Base-by-base conservation (phyloP, 2,113 vertebrate genomes). In the Lonchura striata region DNA sequence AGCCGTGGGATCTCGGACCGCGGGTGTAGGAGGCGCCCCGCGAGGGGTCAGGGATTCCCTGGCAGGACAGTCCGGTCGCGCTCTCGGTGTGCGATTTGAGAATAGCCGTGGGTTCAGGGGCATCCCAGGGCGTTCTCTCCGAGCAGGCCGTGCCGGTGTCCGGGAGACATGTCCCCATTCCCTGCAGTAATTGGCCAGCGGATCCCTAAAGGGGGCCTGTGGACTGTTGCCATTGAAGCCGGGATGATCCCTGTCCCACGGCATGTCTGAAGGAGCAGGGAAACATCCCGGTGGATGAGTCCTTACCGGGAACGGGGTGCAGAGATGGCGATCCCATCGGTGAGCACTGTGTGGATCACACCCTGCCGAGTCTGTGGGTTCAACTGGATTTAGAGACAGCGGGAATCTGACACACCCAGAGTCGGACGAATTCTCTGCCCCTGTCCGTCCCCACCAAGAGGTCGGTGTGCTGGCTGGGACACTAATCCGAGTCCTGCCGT, bases 1-100 rank as follows among this genome's bases (percentile, higher is more conserved):
- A 23, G 9, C 24, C 12, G 9, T 1, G 37, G 11, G 15, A 5
- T 8, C 1, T 7, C 19, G 53, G 7, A 9, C 5, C 7, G 18
- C 17, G n/a, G 18, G 23, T 22, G 28, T 7, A 4, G 23, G n/a
- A 17, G 18, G 16, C 2, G 28, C 14, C 10, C 4, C 12, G 9
- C 20, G 35, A 24, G 16, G 13, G 8, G 1, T 25, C 31, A 10
- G 33, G 31, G 20, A 7, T 16, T 19, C 16, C 16, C 31, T 5
- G 10, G 5, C 37, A 20, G 25, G 25, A 6, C 25, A 21, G 25
- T 14, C 16, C 5, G 7, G 13, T 8, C 4, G 25, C 16, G 46
- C 47, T 52, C 15, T 20, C 12, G 7, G 54, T 24, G 21, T 5
- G 4, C 47, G 17, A 27, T 10, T 63, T 10, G 16, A 20, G 10